phyloP scores from a whole-genome alignment of 2,888 invertebrate species.

The Philereme vetulata region DNA sequence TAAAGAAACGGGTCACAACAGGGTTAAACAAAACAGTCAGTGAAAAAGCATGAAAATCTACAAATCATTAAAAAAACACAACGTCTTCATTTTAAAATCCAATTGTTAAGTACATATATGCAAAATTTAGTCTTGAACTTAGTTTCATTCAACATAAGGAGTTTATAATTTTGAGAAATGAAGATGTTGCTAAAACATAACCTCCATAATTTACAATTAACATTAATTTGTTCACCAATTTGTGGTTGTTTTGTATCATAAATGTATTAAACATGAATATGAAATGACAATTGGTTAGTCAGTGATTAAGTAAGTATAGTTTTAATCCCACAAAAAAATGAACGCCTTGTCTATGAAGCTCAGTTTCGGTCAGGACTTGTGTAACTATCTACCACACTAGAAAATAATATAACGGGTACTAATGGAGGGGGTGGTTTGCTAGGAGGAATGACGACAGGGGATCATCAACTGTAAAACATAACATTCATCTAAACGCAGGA shows the following conservation, averaged over 20 bases:
- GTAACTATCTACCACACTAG: conserved; percentile 67
- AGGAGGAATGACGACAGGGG: conserved; percentile 47
- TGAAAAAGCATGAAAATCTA: conserved; percentile 73
- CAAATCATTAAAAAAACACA: conserved; percentile 49
- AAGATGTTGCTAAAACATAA: conserved; percentile 61
- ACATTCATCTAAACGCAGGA: conserved; percentile 47
- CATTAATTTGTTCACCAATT: conserved; percentile 64
- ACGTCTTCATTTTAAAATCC: conserved; percentile 57
- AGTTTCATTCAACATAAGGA: conserved; percentile 8
- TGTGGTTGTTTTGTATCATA: conserved; percentile 50
- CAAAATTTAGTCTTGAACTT: neutral
- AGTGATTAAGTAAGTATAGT: conserved; percentile 21
- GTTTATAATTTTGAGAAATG: conserved; percentile 46
- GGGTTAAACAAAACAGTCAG: conserved; percentile 77
- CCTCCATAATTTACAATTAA: conserved; percentile 66
- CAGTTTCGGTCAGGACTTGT: conserved; percentile 79
- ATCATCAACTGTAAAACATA: conserved; percentile 45
- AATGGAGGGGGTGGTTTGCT: conserved; percentile 48
- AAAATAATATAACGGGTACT: conserved; percentile 43
- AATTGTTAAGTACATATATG: conserved; percentile 18
- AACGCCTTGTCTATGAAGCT: conserved; percentile 71
- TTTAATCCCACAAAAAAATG: conserved; percentile 66
- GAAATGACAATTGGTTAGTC: conserved; percentile 28
- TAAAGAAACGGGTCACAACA: conserved; percentile 62
- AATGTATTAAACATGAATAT: conserved; percentile 29